A percentile compares a stretch with the other conserved stretches of the same genome.
These are phyloP conservation scores for Mirounga angustirostris DNA, from an alignment of 2,113 vertebrate genomes.

Conservation along the genomic window DNA sequence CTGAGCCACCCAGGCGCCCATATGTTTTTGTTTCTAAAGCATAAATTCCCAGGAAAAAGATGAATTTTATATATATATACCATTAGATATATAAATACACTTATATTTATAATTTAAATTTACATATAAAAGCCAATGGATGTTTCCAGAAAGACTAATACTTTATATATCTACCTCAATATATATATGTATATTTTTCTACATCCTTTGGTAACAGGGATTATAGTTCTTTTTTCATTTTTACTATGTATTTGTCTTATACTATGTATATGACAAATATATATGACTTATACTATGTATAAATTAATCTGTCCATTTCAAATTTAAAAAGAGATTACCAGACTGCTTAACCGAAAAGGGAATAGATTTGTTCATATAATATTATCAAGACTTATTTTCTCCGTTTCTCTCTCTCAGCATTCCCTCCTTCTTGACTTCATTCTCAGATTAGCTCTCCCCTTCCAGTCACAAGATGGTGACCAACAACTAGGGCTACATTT, in stretches of 20 bases:
- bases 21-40: constrained; percentile 45
- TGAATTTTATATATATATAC: not conserved
- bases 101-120: not conserved
- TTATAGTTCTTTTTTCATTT: constrained; percentile 13
- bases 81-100: not conserved
- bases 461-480: not conserved
- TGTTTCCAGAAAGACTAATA: constrained; percentile 1
- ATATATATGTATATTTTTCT: not conserved
- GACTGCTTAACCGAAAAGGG: not conserved
- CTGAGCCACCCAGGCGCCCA: too few species aligned
- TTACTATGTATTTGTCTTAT: not conserved
- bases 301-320: not conserved
- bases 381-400: not conserved
- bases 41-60: constrained; percentile 37
- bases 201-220: not conserved
- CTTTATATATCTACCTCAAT: not conserved
- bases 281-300: too few species aligned
- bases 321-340: not conserved
- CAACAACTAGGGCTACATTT: not conserved
- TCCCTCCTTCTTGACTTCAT: not conserved
- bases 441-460: not conserved
- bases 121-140: not conserved
- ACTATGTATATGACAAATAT: too few species aligned
- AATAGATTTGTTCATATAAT: not conserved
- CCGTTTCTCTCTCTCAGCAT: not conserved